These are phyloP conservation scores for Protosalanx chinensis DNA, from an alignment of 2,797 vertebrate genomes.

Conservation along the genomic window DNA sequence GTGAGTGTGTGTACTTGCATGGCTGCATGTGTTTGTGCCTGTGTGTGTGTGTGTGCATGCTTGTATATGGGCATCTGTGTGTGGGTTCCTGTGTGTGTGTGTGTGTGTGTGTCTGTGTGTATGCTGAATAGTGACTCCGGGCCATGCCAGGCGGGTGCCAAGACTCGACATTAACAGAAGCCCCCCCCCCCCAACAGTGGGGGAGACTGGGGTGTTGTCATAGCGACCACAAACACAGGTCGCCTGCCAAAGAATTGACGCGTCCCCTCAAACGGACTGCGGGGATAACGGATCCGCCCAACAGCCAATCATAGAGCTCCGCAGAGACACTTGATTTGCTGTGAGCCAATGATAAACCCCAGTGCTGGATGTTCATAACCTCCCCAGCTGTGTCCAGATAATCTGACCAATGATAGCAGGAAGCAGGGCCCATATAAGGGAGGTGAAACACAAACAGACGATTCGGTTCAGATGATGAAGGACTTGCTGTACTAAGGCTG, in stretches of 20 bases:
- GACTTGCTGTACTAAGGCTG: conserved; percentile 33
- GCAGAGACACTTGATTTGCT: conserved; percentile 55
- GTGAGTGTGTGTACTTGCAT: conserved; percentile 14
- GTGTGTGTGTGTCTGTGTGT: not conserved
- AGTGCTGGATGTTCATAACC: conserved; percentile 33
- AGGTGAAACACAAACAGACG: not conserved
- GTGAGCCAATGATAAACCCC: conserved; percentile 55
- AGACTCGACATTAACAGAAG: conserved; percentile 45
- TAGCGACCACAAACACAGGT: conserved; percentile 54
- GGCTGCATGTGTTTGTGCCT: not conserved
- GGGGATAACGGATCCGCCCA: conserved; percentile 55
- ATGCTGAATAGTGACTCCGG: conserved; percentile 21
- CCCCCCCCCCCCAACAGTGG: conserved; percentile 21
- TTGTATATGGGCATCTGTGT: not conserved
- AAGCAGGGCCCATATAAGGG: conserved; percentile 1
- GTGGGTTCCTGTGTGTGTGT: not conserved
- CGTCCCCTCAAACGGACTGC: conserved; percentile 41
- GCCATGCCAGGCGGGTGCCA: conserved; percentile 11
- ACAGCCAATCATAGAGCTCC: conserved; percentile 41
- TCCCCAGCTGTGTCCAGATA: conserved; percentile 48
- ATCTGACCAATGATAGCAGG: conserved; percentile 28
- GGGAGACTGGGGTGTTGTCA: conserved; percentile 39
- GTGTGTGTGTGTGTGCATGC: not conserved
- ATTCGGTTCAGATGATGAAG: no score
- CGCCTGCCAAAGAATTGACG: conserved; percentile 53